These are phyloP conservation scores for Stigmatopora argus DNA, from an alignment of 2,113 vertebrate species.

Conservation along the genomic window DNA sequence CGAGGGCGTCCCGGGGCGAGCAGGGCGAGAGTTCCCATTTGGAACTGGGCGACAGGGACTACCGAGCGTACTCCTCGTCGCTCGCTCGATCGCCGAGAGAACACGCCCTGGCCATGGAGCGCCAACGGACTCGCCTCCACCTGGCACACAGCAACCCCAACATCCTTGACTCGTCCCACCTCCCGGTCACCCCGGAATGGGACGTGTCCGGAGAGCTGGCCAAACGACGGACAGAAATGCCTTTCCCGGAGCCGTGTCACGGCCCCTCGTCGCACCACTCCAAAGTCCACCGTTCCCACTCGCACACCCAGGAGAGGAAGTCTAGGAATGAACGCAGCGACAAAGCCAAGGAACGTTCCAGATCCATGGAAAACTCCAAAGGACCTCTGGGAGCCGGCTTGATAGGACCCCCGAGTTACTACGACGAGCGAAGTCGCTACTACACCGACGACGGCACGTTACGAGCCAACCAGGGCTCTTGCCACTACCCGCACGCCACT, in stretches of 20 bases:
- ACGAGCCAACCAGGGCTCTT: constrained; percentile 73
- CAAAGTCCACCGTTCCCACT: constrained; percentile 96
- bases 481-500: constrained; percentile 79
- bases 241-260: constrained; percentile 92
- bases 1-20: constrained; percentile 84
- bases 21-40: constrained; percentile 85
- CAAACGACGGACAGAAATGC: constrained; percentile 95
- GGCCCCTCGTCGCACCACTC: constrained; percentile 82
- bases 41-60: constrained; percentile 82
- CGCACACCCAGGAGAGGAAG: constrained; percentile 95
- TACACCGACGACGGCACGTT: constrained; percentile 89
- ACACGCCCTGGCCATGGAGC: constrained; percentile 85
- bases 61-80: constrained; percentile 81
- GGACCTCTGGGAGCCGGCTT: constrained; percentile 80
- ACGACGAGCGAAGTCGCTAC: constrained; percentile 84
- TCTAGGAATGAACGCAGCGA: constrained; percentile 88
- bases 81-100: constrained; percentile 84
- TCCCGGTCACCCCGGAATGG: constrained; percentile 96
- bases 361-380: constrained; percentile 98
- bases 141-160: constrained; percentile 88
- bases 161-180: constrained; percentile 84
- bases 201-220: constrained; percentile 94
- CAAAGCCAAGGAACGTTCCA: constrained; percentile 95
- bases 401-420: constrained; percentile 83
- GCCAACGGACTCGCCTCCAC: constrained; percentile 82